Percentiles rank a stretch among this genome's conserved stretches.
Evolutionary conservation across 2,888 invertebrate species (phyloP).

Genomic region (Apamea anceps): DNA sequence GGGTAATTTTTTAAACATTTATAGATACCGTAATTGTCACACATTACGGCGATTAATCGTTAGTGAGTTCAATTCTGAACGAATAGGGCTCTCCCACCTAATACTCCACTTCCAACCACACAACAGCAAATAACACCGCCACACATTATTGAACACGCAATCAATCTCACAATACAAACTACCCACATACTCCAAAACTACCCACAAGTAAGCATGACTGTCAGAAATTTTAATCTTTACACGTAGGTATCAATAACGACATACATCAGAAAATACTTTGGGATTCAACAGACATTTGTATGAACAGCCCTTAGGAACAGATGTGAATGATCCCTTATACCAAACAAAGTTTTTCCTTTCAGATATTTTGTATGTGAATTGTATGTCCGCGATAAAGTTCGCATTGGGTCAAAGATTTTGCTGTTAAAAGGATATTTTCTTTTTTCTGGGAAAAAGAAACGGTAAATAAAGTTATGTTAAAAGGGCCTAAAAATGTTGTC

Average conservation of each 20-base stretch:
- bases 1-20: background rate
- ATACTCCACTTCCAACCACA: background rate
- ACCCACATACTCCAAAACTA: conserved; percentile 21
- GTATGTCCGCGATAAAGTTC: conserved; percentile 44
- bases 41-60: background rate
- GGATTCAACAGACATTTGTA: conserved; percentile 61
- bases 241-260: conserved; percentile 58
- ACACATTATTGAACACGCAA: conserved; percentile 33
- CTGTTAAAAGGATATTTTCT: conserved; percentile 22
- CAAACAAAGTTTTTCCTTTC: conserved; percentile 47
- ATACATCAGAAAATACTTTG: conserved; percentile 52
- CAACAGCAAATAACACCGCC: conserved; percentile 20
- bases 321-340: conserved; percentile 55
- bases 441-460: conserved; percentile 28
- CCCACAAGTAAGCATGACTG: conserved; percentile 55
- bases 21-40: background rate
- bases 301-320: conserved; percentile 58
- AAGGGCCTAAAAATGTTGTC: background rate
- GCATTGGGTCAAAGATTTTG: conserved; percentile 43
- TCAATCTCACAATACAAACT: conserved; percentile 52
- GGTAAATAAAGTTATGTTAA: conserved; percentile 37
- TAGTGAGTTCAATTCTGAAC: background rate
- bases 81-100: background rate
- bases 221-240: conserved; percentile 52
- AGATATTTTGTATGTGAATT: conserved; percentile 39